A percentile compares a stretch with the other conserved stretches of the same genome.
Conservation (phyloP, 1,140 invertebrate species). For the Nylanderia fulva region DNA sequence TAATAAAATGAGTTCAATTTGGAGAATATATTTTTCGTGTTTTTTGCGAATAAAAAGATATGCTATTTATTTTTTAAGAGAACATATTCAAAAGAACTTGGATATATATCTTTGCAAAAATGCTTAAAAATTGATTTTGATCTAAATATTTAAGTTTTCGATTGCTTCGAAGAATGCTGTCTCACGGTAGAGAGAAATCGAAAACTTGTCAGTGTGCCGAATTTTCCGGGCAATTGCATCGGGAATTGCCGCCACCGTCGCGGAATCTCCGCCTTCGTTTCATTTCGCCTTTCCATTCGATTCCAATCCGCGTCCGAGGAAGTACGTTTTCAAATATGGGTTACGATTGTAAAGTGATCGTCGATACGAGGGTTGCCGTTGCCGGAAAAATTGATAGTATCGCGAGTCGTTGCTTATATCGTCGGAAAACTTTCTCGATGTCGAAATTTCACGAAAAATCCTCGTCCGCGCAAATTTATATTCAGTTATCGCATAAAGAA, state of each 20-base stretch:
- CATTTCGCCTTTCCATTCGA: constrained; percentile 45
- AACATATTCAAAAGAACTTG: background rate
- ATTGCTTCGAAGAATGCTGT: background rate
- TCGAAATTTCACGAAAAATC: background rate
- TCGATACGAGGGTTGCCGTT: background rate
- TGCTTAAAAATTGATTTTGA: background rate
- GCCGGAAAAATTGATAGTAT: constrained; percentile 42
- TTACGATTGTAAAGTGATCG: constrained; percentile 55
- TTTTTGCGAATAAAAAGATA: background rate
- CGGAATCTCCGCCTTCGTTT: constrained; percentile 55
- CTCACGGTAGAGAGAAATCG: constrained; percentile 28
- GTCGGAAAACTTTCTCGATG: constrained; percentile 5
- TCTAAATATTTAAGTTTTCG: background rate
- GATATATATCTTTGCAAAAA: background rate
- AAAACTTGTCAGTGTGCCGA: constrained; percentile 55
- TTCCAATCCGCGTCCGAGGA: constrained; percentile 34
- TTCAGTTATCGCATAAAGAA: background rate
- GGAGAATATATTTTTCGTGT: background rate
- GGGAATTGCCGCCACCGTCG: constrained; percentile 34
- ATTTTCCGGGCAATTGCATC: constrained; percentile 68
- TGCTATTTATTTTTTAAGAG: background rate
- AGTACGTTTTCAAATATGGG: constrained; percentile 47
- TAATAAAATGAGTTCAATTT: too few relatives aligned
- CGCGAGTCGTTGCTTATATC: constrained; percentile 17
- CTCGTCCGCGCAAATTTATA: background rate